Evolutionary conservation across 2,113 vertebrate genomes (phyloP), one percentile per base, ranked within the genome.

Genomic region (Toxotes jaculatrix): DNA sequence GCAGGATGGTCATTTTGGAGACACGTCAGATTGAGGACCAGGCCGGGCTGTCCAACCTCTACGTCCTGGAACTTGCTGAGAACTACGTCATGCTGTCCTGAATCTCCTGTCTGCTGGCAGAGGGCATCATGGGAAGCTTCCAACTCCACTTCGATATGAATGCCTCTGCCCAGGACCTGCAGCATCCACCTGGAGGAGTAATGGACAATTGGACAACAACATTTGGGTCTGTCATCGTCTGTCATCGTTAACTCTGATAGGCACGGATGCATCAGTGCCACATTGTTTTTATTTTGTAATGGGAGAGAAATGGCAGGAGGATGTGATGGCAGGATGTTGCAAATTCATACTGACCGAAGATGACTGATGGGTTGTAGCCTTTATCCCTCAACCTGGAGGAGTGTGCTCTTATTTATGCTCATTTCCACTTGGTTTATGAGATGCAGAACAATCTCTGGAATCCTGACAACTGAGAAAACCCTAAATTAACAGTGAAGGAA

Each of bases 1-100:
- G 47, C 90, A 98, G 97, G 90, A 94, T 94, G 80, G 93, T 97
- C 10, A 91, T 98, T 75, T 60, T 98, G 90, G 97, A 98, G 92
- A 97, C 94, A 0, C 94, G 91, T n/a, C 93, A 80, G 19, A 88
- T 71, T 0, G 95, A 96, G 4, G 94, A 97, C 32, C 95, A 94
- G 16, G 90, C 87, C 0, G 96, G 95, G 16, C 78, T 94, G 67
- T 96, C 96, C 91, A 98, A 96, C 89, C 94, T 98, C 47, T 97
- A 97, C 55, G 85, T 97, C 76, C 94, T 97, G 89, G 96, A 97
- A 78, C 88, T 93, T 0, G 94, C 91, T 4, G 93, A 95, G 88
- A 91, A 90, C 65, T 88, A 92, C 21, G 82, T 93, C 38, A 74
- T 91, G 47, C 60, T 94, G 57, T 70, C 89, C 38, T 96, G 84